Percentiles rank a stretch among this genome's conserved stretches.
Conservation (phyloP, 2,888 invertebrate genomes). For the Brachyopa scutellaris region DNA sequence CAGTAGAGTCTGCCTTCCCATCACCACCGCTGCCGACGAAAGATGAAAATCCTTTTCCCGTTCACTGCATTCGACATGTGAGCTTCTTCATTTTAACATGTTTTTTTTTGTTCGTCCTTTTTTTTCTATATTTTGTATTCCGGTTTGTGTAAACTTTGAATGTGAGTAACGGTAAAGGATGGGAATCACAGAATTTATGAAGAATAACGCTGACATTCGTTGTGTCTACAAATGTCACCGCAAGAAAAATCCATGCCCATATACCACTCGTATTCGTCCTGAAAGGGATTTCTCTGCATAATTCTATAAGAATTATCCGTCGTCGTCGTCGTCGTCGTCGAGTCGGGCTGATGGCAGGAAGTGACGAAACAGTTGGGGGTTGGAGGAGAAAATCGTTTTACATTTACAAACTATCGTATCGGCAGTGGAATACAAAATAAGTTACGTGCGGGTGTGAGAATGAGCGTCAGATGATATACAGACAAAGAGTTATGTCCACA, state of each 20-base stretch:
- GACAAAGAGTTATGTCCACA: slow-evolving; percentile 52
- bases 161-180: neutral
- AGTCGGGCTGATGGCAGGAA: slow-evolving; percentile 6
- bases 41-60: slow-evolving; percentile 61
- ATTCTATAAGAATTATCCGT: slow-evolving; percentile 59
- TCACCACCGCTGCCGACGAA: slow-evolving; percentile 15
- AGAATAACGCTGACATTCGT: slow-evolving; percentile 67
- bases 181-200: slow-evolving; percentile 59
- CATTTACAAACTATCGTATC: slow-evolving; percentile 71
- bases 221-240: slow-evolving; percentile 72
- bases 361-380: neutral
- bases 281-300: slow-evolving; percentile 67
- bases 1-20: neutral
- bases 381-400: slow-evolving; percentile 55
- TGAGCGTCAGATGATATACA: slow-evolving; percentile 47
- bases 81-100: slow-evolving; percentile 58
- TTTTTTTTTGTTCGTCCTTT: neutral
- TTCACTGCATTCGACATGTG: slow-evolving; percentile 71
- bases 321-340: no score
- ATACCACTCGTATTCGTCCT: neutral
- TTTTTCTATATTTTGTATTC: slow-evolving; percentile 16
- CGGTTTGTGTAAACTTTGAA: slow-evolving; percentile 44
- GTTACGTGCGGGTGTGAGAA: slow-evolving; percentile 10
- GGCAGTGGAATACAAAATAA: slow-evolving; percentile 61
- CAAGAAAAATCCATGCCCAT: slow-evolving; percentile 63